phyloP scores from a whole-genome alignment of 37 sponge, comb jelly and placozoan species.

The Bolinopsis microptera region DNA sequence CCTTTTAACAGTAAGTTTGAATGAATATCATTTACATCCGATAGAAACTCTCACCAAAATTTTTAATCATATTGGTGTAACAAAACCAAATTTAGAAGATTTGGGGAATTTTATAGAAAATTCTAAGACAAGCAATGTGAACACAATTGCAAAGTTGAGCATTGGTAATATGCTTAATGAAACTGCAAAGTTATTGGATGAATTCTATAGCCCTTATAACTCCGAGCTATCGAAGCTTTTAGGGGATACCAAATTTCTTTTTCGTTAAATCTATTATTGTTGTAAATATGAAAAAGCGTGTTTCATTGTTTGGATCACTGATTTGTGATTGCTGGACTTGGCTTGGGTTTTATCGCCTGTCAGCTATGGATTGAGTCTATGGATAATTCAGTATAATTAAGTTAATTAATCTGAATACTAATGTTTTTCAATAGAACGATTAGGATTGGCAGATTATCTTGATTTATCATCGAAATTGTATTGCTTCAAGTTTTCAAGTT shows the following conservation, averaged over 20 bases:
- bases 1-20: not conserved
- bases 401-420: too few species aligned
- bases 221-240: not conserved
- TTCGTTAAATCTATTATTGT: too few species aligned
- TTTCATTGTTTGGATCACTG: too few species aligned
- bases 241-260: not conserved
- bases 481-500: too few species aligned
- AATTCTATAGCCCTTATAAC: conserved; percentile 8
- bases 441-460: too few species aligned
- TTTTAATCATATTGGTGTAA: not conserved
- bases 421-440: too few species aligned
- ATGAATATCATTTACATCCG: not conserved
- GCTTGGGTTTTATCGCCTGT: too few species aligned
- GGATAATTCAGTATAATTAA: too few species aligned
- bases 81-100: not conserved
- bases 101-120: not conserved
- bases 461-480: too few species aligned
- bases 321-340: too few species aligned
- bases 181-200: not conserved
- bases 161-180: not conserved
- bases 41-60: not conserved
- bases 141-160: conserved; percentile 3
- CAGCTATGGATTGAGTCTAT: too few species aligned
- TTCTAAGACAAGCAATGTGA: conserved; percentile 57
- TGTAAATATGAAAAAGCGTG: too few species aligned